phyloP scores from a whole-genome alignment of 2,113 vertebrate species.

The Strix aluco region DNA sequence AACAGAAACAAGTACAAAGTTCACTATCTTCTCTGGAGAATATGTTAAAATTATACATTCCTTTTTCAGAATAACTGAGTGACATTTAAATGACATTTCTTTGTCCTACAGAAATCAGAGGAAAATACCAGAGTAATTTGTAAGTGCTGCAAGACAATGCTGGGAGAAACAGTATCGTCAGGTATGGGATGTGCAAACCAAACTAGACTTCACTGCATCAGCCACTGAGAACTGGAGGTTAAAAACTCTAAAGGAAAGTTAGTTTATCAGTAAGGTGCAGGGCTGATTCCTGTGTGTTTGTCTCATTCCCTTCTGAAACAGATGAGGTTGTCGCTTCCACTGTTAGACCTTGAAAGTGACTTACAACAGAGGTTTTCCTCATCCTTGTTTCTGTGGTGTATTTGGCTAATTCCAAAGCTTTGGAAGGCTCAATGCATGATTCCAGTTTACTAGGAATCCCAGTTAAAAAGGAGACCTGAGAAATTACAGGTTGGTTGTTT shows the following conservation, averaged over 20 bases:
- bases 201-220: not conserved
- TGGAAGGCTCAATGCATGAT: not conserved
- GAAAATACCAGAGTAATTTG: constrained; percentile 82
- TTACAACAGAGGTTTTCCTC: not conserved
- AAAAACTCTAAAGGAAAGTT: not conserved
- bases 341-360: not conserved
- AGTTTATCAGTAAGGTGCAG: not conserved
- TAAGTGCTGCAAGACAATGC: constrained; percentile 83
- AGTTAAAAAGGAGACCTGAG: not conserved
- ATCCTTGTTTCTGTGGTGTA: not conserved
- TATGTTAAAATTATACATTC: constrained; percentile 55
- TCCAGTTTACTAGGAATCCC: not conserved
- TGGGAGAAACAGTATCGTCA: constrained; percentile 87
- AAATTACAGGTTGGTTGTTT: not conserved
- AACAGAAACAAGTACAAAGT: constrained; percentile 62
- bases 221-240: not conserved
- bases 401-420: not conserved
- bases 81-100: constrained; percentile 75
- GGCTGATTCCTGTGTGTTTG: not conserved
- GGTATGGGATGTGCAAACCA: constrained; percentile 74
- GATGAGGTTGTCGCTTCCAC: not conserved
- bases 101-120: constrained; percentile 82
- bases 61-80: constrained; percentile 63
- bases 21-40: constrained; percentile 19
- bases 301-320: not conserved